Conservation (phyloP, 2,113 vertebrate species). For the Hyperoodon ampullatus region DNA sequence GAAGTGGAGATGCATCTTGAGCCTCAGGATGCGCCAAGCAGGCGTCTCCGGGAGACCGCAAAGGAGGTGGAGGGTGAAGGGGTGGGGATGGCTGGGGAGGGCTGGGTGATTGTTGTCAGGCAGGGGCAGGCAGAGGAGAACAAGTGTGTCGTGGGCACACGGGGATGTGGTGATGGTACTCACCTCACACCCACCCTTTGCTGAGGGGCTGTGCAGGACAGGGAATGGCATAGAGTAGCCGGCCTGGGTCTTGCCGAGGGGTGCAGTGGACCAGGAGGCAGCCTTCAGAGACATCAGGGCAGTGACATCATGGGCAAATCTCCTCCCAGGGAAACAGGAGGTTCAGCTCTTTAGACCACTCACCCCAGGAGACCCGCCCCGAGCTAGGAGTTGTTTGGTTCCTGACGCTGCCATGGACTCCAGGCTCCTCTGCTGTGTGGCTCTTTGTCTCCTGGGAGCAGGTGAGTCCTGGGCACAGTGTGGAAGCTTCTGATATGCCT, state of each 20-base stretch:
- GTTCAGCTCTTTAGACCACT: neutral
- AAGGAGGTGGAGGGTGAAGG: neutral
- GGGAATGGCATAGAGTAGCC: neutral
- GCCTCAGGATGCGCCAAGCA: accelerated
- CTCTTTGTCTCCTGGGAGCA: neutral
- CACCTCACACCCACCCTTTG: neutral
- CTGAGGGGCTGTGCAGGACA: neutral
- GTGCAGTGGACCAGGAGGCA: accelerated
- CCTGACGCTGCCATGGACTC: neutral
- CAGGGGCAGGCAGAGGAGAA: neutral
- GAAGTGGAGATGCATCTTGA: accelerated
- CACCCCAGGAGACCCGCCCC: accelerated
- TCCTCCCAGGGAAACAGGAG: neutral
- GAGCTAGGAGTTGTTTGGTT: accelerated
- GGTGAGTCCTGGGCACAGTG: neutral
- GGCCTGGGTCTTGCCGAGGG: accelerated
- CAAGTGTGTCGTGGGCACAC: too few relatives aligned
- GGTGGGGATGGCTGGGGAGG: neutral
- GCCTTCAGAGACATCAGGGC: too few relatives aligned
- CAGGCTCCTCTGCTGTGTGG: neutral
- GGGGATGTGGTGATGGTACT: neutral
- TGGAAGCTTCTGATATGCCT: accelerated
- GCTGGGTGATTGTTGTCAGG: neutral
- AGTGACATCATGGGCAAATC: neutral
- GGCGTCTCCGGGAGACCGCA: accelerated